phyloP scores from a whole-genome alignment of 2,797 vertebrate species.

The Scolopax bukidnonensis region DNA sequence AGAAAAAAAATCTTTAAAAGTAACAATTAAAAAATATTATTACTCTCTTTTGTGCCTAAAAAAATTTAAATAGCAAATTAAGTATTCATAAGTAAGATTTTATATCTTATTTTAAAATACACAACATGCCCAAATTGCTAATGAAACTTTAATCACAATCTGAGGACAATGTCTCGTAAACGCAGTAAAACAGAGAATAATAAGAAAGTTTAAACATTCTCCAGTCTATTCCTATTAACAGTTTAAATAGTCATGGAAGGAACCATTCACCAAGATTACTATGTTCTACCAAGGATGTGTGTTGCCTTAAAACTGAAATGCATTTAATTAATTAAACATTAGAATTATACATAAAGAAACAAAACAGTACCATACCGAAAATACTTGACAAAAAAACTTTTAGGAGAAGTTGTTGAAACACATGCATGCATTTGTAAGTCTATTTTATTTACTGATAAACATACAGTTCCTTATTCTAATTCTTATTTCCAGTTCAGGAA shows the following conservation, averaged over 20 bases:
- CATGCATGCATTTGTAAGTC: not conserved
- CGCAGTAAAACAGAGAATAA: not conserved
- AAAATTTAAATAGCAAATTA: not conserved
- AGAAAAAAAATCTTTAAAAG: not conserved
- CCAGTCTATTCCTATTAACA: not conserved
- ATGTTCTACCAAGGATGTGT: not conserved
- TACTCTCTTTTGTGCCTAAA: not conserved
- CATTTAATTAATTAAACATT: not conserved
- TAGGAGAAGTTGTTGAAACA: not conserved
- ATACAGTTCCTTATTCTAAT: not conserved
- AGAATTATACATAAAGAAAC: not conserved
- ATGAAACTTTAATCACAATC: not conserved
- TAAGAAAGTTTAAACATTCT: not conserved
- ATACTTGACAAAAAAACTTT: not conserved
- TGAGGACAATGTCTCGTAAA: not conserved
- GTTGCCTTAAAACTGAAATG: not conserved
- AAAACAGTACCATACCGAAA: not conserved
- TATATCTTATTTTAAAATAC: constrained; percentile 1
- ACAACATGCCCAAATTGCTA: not conserved
- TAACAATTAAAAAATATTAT: not conserved
- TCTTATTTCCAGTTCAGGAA: not conserved
- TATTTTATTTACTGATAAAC: not conserved
- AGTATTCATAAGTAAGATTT: not conserved
- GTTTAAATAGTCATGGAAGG: not conserved
- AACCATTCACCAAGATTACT: not conserved